Percentiles rank a stretch among this genome's conserved stretches.
Conservation (phyloP, 2,888 invertebrate species). For the Zele albiditarsus region DNA sequence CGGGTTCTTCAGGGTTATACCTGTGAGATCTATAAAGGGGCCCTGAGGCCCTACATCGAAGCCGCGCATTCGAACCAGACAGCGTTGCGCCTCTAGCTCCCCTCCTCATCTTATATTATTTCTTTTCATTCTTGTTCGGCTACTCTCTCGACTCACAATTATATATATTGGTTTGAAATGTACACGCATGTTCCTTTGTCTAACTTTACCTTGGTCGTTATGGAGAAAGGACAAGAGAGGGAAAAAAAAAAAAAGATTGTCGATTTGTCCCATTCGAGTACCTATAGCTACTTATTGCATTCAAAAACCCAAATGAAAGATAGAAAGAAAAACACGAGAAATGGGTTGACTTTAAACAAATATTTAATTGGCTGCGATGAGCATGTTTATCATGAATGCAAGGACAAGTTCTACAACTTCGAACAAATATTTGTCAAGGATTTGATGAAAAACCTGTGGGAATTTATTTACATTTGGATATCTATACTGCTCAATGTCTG, state of each 20-base stretch:
- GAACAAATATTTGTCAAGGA: slow-evolving; percentile 41
- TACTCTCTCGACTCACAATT: slow-evolving; percentile 9
- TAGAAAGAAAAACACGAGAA: neutral
- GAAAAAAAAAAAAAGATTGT: neutral
- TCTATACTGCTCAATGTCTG: neutral
- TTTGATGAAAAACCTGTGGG: neutral
- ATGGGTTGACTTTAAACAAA: slow-evolving; percentile 15
- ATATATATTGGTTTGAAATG: slow-evolving; percentile 3
- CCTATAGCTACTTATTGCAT: neutral
- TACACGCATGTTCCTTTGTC: slow-evolving; percentile 3
- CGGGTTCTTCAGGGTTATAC: slow-evolving; percentile 29
- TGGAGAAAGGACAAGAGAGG: neutral
- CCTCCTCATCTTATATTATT: slow-evolving; percentile 35
- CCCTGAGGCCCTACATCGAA: slow-evolving; percentile 3
- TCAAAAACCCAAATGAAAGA: neutral
- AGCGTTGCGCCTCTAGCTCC: slow-evolving; percentile 64
- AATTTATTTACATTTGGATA: slow-evolving; percentile 22
- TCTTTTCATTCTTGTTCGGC: slow-evolving; percentile 26
- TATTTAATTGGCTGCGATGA: slow-evolving; percentile 30
- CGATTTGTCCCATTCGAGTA: neutral
- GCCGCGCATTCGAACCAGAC: slow-evolving; percentile 58
- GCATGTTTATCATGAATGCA: slow-evolving; percentile 8
- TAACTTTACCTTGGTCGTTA: neutral
- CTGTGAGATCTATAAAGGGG: slow-evolving; percentile 21
- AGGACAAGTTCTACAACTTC: neutral